phyloP scores from a whole-genome alignment of 2,797 vertebrate species.

The Eospalax fontanierii region DNA sequence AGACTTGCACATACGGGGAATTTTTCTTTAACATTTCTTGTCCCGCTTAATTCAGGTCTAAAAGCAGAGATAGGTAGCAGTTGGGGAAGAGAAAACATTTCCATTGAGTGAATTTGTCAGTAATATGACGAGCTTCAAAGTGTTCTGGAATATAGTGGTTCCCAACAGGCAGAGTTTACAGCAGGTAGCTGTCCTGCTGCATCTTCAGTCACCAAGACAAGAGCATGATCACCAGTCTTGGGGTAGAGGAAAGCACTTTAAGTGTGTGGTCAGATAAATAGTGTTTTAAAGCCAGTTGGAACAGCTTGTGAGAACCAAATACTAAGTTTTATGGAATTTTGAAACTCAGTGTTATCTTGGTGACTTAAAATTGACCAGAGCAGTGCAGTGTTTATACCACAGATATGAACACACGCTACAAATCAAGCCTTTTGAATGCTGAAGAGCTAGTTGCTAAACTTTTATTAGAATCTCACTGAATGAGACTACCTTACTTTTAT shows the following conservation, averaged over 20 bases:
- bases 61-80: slow-evolving; percentile 40
- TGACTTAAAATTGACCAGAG: slow-evolving; percentile 7
- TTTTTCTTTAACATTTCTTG: slow-evolving; percentile 49
- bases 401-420: background rate
- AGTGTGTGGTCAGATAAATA: slow-evolving; percentile 12
- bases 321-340: slow-evolving; percentile 51
- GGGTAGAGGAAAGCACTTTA: slow-evolving; percentile 7
- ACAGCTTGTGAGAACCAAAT: background rate
- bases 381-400: background rate
- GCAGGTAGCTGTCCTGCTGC: background rate
- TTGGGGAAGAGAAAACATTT: slow-evolving; percentile 21
- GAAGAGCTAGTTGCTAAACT: slow-evolving; percentile 1
- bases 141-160: slow-evolving; percentile 17
- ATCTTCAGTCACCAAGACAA: background rate
- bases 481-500: background rate
- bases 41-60: slow-evolving; percentile 55
- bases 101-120: slow-evolving; percentile 52
- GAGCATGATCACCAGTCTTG: background rate
- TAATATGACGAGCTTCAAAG: slow-evolving; percentile 58
- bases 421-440: slow-evolving; percentile 28
- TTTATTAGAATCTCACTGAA: background rate
- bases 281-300: background rate
- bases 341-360: background rate
- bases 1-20: background rate
- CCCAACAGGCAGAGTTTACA: slow-evolving; percentile 22